phyloP scores from a whole-genome alignment of 2,888 invertebrate species.

The Ommatoiulus sabulosus region DNA sequence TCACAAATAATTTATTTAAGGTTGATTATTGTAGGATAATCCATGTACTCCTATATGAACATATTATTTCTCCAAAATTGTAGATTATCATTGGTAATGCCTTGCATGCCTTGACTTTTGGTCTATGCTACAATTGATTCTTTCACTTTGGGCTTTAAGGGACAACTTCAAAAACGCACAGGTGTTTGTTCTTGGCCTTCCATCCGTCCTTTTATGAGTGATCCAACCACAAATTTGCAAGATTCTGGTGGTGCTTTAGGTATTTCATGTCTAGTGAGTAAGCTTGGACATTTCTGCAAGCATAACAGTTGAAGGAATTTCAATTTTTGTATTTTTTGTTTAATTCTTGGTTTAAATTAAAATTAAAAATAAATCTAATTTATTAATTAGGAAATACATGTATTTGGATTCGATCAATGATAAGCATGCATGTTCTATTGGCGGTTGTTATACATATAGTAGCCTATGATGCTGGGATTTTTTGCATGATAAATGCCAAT shows the following conservation, averaged over 20 bases:
- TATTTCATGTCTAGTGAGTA: conserved; percentile 30
- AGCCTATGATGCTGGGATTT: background rate
- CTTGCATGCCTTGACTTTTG: background rate
- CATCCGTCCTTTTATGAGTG: conserved; percentile 47
- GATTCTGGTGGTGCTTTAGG: conserved; percentile 25
- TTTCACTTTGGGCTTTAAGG: conserved; percentile 47
- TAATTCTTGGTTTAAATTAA: background rate
- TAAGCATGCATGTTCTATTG: background rate
- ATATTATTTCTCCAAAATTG: too few relatives aligned
- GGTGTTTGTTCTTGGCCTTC: conserved; percentile 56
- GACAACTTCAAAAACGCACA: conserved; percentile 48
- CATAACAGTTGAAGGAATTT: background rate
- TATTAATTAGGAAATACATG: background rate
- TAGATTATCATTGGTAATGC: too few relatives aligned
- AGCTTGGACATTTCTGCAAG: background rate
- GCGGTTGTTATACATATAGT: background rate
- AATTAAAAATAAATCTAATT: background rate
- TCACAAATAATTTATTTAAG: too few relatives aligned
- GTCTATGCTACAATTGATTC: background rate
- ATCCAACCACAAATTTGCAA: conserved; percentile 37
- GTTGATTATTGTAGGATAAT: too few relatives aligned
- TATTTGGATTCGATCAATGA: background rate
- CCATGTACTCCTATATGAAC: too few relatives aligned
- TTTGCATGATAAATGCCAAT: background rate
- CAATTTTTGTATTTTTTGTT: background rate